Conservation (phyloP, 2,888 invertebrate genomes). For the Apoda limacodes region DNA sequence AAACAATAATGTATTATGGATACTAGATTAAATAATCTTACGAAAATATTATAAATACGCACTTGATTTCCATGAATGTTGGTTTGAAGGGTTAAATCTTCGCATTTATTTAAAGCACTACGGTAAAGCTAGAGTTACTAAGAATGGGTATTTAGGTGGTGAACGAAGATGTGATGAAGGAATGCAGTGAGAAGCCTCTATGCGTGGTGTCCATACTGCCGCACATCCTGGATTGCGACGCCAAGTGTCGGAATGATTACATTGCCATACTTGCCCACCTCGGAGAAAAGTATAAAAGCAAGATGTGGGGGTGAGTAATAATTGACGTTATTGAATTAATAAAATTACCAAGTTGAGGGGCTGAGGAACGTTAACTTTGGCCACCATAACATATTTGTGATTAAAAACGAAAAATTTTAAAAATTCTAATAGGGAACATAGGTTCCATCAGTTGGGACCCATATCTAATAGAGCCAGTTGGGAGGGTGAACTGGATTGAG, state of each 20-base stretch:
- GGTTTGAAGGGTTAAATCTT: too few species aligned
- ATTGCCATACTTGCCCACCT: constrained; percentile 77
- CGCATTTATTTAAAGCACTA: neutral
- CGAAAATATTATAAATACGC: too few species aligned
- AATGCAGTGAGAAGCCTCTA: constrained; percentile 88
- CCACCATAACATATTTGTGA: neutral
- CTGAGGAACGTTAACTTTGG: too few species aligned
- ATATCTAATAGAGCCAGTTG: too few species aligned
- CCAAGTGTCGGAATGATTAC: constrained; percentile 91
- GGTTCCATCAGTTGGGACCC: too few species aligned
- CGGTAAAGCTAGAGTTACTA: constrained; percentile 4
- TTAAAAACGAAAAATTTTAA: neutral
- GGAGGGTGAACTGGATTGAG: too few species aligned
- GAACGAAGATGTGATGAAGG: constrained; percentile 73
- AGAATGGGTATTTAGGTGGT: constrained; percentile 72
- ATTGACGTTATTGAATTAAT: too few species aligned
- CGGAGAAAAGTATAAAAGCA: constrained; percentile 93
- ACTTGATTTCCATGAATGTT: too few species aligned
- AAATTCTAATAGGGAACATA: too few species aligned
- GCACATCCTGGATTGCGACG: constrained; percentile 95
- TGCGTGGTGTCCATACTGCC: constrained; percentile 94
- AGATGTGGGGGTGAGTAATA: constrained; percentile 93
- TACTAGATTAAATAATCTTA: too few species aligned
- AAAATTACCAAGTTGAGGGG: too few species aligned
- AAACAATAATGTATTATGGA: too few species aligned